Evolutionary conservation across 2,797 vertebrate genomes (phyloP).

Genomic region (Rhinogobio ventralis): DNA sequence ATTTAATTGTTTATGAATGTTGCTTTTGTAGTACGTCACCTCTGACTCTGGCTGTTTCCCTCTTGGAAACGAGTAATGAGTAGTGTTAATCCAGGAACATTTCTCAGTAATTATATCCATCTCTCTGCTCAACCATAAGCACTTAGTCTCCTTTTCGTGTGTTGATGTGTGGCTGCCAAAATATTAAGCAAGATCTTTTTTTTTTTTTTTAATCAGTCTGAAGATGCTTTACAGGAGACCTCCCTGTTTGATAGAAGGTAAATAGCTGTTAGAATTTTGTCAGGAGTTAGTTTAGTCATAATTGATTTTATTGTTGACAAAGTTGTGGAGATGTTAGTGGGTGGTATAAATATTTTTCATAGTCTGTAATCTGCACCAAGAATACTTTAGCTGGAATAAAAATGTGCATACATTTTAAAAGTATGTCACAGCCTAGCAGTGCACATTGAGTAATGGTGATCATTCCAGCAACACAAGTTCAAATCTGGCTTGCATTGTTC

Average conservation of each 20-base stretch:
- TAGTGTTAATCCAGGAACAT: slow-evolving; percentile 33
- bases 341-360: slow-evolving; percentile 24
- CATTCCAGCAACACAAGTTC: neutral
- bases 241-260: slow-evolving; percentile 9
- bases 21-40: slow-evolving; percentile 32
- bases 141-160: neutral
- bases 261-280: slow-evolving; percentile 1
- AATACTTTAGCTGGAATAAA: slow-evolving; percentile 4
- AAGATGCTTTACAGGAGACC: slow-evolving; percentile 17
- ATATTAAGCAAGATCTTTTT: neutral
- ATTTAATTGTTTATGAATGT: slow-evolving; percentile 29
- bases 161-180: slow-evolving; percentile 28
- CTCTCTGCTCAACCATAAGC: slow-evolving; percentile 20
- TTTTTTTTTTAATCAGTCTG: neutral
- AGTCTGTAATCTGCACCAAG: neutral
- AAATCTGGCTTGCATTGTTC: neutral
- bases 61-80: slow-evolving; percentile 19
- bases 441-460: neutral
- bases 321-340: neutral
- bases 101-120: slow-evolving; percentile 46
- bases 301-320: slow-evolving; percentile 18
- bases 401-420: neutral
- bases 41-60: slow-evolving; percentile 17
- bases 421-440: neutral
- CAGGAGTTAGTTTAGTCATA: slow-evolving; percentile 7